phyloP scores from a whole-genome alignment of 2,888 invertebrate genomes.

The Hydriomena furcata region DNA sequence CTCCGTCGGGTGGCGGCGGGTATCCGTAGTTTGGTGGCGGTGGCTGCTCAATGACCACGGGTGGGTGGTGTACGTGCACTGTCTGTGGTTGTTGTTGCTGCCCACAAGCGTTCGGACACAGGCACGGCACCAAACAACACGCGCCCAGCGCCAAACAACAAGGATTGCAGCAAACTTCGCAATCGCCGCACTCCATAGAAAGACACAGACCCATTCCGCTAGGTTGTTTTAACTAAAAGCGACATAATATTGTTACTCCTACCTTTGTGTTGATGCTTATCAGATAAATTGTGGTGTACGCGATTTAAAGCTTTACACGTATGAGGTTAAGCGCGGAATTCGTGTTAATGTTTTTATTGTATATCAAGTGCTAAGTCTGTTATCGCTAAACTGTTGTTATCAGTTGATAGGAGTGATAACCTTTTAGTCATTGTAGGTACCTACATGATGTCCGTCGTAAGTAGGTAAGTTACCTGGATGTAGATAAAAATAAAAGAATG shows the following conservation, averaged over 20 bases:
- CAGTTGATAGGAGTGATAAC: slow-evolving; percentile 47
- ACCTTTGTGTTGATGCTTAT: slow-evolving; percentile 21
- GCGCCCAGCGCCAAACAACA: slow-evolving; percentile 74
- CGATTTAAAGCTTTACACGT: slow-evolving; percentile 31
- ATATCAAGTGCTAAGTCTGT: slow-evolving; percentile 43
- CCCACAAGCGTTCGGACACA: slow-evolving; percentile 76
- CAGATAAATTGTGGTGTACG: slow-evolving; percentile 13
- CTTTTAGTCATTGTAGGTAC: slow-evolving; percentile 13
- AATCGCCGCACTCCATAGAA: slow-evolving; percentile 72
- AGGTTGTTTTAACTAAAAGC: slow-evolving; percentile 58
- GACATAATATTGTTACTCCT: slow-evolving; percentile 41
- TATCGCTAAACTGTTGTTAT: slow-evolving; percentile 51
- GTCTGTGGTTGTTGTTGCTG: slow-evolving; percentile 65
- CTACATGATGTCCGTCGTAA: neutral
- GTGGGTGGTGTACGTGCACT: slow-evolving; percentile 68
- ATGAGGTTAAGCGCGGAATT: slow-evolving; percentile 36
- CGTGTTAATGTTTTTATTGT: slow-evolving; percentile 38
- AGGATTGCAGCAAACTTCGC: slow-evolving; percentile 70
- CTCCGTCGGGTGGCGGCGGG: slow-evolving; percentile 51
- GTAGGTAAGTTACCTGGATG: too few species aligned
- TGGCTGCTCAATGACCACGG: slow-evolving; percentile 56
- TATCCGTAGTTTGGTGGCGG: slow-evolving; percentile 42
- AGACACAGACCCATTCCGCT: slow-evolving; percentile 72
- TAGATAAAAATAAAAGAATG: too few species aligned
- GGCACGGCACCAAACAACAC: slow-evolving; percentile 71